phyloP scores from a whole-genome alignment of 2,113 vertebrate species.

The Scytalopus superciliaris region DNA sequence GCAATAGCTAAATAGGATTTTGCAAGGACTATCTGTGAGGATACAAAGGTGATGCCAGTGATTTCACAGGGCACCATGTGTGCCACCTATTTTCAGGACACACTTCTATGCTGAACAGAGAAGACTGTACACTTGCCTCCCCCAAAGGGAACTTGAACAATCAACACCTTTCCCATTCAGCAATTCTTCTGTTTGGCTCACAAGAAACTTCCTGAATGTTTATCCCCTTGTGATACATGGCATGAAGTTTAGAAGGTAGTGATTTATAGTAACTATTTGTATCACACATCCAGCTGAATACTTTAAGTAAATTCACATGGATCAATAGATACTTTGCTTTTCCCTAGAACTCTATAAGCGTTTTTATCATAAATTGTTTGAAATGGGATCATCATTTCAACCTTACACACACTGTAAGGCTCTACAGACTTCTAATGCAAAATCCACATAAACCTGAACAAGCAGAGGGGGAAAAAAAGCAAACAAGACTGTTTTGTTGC shows the following conservation, averaged over 20 bases:
- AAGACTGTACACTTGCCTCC: not conserved
- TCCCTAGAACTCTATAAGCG: not conserved
- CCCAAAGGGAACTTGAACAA: not conserved
- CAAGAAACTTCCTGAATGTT: not conserved
- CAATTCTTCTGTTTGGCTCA: not conserved
- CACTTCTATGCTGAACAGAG: not conserved
- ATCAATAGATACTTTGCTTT: not conserved
- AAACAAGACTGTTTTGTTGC: not conserved
- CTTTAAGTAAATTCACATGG: not conserved
- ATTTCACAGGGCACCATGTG: not conserved
- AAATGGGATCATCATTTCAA: not conserved
- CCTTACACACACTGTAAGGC: not conserved
- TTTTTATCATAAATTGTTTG: not conserved
- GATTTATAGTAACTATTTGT: not conserved
- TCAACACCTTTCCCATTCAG: not conserved
- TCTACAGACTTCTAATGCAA: not conserved
- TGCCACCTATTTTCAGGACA: not conserved
- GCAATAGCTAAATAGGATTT: not conserved
- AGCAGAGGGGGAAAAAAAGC: not conserved
- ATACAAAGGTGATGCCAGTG: rapidly evolving
- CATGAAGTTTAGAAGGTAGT: not conserved
- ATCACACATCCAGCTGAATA: not conserved
- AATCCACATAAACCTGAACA: not conserved
- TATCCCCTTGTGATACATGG: not conserved
- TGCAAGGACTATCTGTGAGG: not conserved